Evolutionary conservation across 1,140 invertebrate species (phyloP), one percentile per base, ranked within the genome.

Genomic region (Drosophila takahashii): DNA sequence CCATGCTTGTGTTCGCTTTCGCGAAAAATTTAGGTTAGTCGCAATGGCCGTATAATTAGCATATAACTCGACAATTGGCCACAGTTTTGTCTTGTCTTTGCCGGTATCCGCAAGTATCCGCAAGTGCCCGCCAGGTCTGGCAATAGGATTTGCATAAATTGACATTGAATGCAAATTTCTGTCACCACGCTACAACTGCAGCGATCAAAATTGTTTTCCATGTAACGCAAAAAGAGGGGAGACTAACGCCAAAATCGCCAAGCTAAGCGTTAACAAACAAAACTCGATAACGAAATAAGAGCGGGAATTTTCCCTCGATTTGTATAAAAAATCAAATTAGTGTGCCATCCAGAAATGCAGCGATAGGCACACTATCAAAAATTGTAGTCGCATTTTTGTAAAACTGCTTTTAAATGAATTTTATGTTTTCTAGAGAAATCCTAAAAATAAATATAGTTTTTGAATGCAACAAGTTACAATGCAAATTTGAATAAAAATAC

Each of bases 201-300:
- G 48, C 77, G 45, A 77, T 81, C 77, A 86, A 77, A 85, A 80
- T 77, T 81, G 67, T 81, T 85, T 81, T 85, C 73, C n/a, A 65
- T 78, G 74, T 61, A 65, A 64, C 41, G 41, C 37, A 36, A 64
- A 15, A 56, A 37, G 57, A 62, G 44, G 41, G 59, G 39, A 59
- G 64, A 36, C 45, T 52, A 56, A 56, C 47, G 61, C 56, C 54
- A 86, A 87, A 87, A 87, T 79, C 69, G 83, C 51, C 83, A 83
- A 87, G 83, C 83, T 89, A 87, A 86, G 83, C 83, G 83, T 79
- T 86, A 83, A 83, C 79, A 87, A 86, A 86, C 83, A 86, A 87
- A 86, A 86, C 79, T 81, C 83, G 79, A 86, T 86, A 86, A 87
- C 79, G 84, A 87, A 87, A 87, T 87, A 72, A 77, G 65, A 87